These are phyloP conservation scores for Triplophysa tibetana DNA, from an alignment of 2,113 vertebrate genomes.

Conservation along the genomic window DNA sequence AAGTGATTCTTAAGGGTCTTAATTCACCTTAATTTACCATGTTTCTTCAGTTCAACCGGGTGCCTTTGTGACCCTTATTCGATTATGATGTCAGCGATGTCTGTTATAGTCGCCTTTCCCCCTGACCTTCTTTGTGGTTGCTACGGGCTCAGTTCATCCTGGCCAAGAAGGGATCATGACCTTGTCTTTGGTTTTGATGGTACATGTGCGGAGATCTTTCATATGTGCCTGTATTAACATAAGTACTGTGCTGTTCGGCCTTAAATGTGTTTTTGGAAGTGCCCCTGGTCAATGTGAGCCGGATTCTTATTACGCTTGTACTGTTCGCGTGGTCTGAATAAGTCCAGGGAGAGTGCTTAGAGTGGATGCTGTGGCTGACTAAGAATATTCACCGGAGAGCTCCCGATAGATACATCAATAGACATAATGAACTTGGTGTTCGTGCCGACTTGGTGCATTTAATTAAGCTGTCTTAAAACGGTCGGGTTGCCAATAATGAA, in stretches of 20 bases:
- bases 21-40: constrained; percentile 20
- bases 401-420: constrained; percentile 37
- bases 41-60: neutral
- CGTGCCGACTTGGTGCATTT: constrained; percentile 29
- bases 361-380: neutral
- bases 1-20: constrained; percentile 14
- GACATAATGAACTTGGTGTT: constrained; percentile 43
- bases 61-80: neutral
- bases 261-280: constrained; percentile 33
- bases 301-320: neutral
- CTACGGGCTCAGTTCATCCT: neutral
- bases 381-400: constrained; percentile 25
- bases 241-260: constrained; percentile 18
- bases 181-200: neutral
- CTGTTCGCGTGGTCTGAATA: constrained; percentile 1
- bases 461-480: constrained; percentile 45
- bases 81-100: neutral
- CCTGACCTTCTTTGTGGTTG: constrained; percentile 40
- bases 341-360: constrained; percentile 17
- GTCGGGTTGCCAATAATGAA: constrained; percentile 38
- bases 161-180: constrained; percentile 20
- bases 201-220: constrained; percentile 15
- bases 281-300: constrained; percentile 14
- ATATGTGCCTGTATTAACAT: constrained; percentile 32
- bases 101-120: neutral